Evolutionary conservation across 2,888 invertebrate genomes (phyloP).

Genomic region (Mamestra brassicae): DNA sequence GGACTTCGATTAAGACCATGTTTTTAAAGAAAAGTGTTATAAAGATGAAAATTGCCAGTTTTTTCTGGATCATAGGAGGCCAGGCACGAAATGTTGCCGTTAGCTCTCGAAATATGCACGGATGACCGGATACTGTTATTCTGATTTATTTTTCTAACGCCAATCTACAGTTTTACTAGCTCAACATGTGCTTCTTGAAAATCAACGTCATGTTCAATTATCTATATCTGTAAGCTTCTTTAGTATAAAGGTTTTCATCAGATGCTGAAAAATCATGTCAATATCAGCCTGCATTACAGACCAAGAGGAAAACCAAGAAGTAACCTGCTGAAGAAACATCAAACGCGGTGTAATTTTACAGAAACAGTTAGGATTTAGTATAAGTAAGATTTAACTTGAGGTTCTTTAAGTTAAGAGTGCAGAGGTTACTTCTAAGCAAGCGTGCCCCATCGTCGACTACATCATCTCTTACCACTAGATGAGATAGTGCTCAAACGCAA

Average conservation of each 20-base stretch:
- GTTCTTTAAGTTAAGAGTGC: too few species aligned
- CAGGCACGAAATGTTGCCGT: slow-evolving; percentile 46
- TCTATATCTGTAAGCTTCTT: background rate
- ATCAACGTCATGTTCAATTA: slow-evolving; percentile 11
- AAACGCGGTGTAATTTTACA: background rate
- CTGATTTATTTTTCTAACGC: slow-evolving; percentile 51
- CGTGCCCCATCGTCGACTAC: too few species aligned
- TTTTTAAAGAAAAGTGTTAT: slow-evolving; percentile 8
- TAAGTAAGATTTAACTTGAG: too few species aligned
- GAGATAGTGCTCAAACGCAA: too few species aligned
- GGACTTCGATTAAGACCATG: too few species aligned
- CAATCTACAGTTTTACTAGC: slow-evolving; percentile 38
- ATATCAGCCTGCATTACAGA: background rate
- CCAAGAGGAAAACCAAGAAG: background rate
- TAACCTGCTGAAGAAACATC: background rate
- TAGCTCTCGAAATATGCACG: slow-evolving; percentile 51
- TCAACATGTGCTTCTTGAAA: slow-evolving; percentile 17
- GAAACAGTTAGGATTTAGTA: background rate
- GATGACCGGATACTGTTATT: slow-evolving; percentile 49
- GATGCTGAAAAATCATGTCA: background rate
- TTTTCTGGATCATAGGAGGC: slow-evolving; percentile 31
- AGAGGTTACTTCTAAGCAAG: too few species aligned
- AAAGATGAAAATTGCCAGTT: slow-evolving; percentile 13
- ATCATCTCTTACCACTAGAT: too few species aligned
- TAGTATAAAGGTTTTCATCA: background rate